Evolutionary conservation across 2,797 vertebrate genomes (phyloP), one percentile per base, ranked within the genome.

Genomic region (Semaprochilodus insignis): DNA sequence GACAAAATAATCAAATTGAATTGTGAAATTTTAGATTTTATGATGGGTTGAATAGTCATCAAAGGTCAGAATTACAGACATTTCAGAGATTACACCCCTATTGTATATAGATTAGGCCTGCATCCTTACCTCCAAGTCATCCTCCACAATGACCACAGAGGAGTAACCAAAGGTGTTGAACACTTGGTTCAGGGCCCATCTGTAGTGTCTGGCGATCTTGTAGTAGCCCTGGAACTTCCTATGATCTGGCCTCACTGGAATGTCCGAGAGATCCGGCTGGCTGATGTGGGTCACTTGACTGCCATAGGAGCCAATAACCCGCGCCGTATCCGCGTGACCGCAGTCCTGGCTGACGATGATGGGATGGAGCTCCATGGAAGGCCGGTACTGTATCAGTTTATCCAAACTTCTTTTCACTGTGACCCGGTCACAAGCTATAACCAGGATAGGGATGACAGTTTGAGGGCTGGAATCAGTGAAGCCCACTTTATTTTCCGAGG

Each of bases 161-260:
- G 95, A 93, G 78, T 97, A 95, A 0, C 93, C 91, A 60, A 97
- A 93, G 0, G 84, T 88, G 2, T 91, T 88, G 88, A 99, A 99
- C 59, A 99, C 92, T 82, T 99, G 98, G 17, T 97, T 96, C 17
- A 99, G 87, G 0, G 97, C 98, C 98, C 98, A 99, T 52, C 93
- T 96, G 87, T 99, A 99, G 40, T 99, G 98, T 0, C 97, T 92
- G 0, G 98, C 89, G 0, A 99, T 99, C 15, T 93, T 95, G 78
- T 99, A 99, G 74, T 99, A 99, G 0, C 98, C 98, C 80, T 98
- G 97, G 89, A 99, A 99, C 52, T 99, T 99, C 0, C 97, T 92
- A 93, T 99, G 98, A 54, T 98, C 97, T 0, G 96, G 92, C 0
- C 96, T 95, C 4, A 97, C 97, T 0, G 92, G 74, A n/a, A 97